Evolutionary conservation across 2,888 invertebrate genomes (phyloP).

Genomic region (Myopa tessellatipennis): DNA sequence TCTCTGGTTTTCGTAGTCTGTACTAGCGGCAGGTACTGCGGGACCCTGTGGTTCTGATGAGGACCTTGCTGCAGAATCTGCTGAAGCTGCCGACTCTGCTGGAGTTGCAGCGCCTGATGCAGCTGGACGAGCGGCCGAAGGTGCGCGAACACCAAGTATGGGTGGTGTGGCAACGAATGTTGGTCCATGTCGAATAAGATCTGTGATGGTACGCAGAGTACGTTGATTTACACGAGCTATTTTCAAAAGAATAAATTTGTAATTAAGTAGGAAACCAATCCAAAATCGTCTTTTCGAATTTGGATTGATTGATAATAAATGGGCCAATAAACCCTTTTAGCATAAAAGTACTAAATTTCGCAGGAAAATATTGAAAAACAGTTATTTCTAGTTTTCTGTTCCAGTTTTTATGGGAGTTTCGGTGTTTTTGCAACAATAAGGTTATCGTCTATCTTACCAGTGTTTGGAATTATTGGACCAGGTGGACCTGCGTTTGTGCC

Average conservation of each 20-base stretch:
- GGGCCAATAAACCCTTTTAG: too few species aligned
- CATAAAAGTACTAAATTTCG: too few species aligned
- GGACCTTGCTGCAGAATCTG: slow-evolving; percentile 15
- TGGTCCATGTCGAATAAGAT: slow-evolving; percentile 41
- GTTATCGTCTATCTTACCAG: slow-evolving; percentile 41
- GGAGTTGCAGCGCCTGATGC: slow-evolving; percentile 10
- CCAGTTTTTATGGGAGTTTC: not conserved
- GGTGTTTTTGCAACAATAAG: too few species aligned
- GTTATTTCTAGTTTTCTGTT: not conserved
- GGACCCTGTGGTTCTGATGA: slow-evolving; percentile 19
- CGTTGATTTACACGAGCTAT: slow-evolving; percentile 49
- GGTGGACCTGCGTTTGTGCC: slow-evolving; percentile 21
- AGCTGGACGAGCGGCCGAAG: slow-evolving; percentile 9
- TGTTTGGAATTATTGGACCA: slow-evolving; percentile 21
- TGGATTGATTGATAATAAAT: not conserved
- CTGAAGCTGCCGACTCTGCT: not conserved
- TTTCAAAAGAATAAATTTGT: slow-evolving; percentile 9
- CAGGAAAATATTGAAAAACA: too few species aligned
- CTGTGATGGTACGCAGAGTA: slow-evolving; percentile 42
- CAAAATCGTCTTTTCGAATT: not conserved
- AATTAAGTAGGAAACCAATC: slow-evolving; percentile 1
- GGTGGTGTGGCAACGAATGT: slow-evolving; percentile 37
- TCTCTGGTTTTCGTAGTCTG: slow-evolving; percentile 19
- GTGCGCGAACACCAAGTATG: slow-evolving; percentile 34
- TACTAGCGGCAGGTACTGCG: slow-evolving; percentile 29